These are phyloP conservation scores for Progne subis DNA, from an alignment of 2,113 vertebrate genomes.

Conservation along the genomic window DNA sequence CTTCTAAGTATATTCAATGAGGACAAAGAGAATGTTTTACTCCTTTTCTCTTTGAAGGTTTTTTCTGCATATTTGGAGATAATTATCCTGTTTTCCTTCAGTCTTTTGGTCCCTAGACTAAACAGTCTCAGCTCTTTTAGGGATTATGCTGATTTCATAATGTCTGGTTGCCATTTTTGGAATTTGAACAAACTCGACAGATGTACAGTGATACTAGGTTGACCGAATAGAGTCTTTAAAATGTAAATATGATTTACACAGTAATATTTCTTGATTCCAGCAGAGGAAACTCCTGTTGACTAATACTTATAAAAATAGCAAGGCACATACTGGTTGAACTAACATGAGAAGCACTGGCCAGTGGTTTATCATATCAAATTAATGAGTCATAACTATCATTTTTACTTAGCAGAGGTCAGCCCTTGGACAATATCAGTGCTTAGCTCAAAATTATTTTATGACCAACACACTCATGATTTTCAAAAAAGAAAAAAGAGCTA, in stretches of 20 bases:
- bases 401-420: neutral
- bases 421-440: neutral
- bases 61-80: constrained; percentile 18
- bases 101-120: constrained; percentile 21
- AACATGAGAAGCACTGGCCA: neutral
- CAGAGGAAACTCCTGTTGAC: neutral
- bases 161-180: constrained; percentile 14
- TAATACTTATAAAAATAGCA: neutral
- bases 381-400: neutral
- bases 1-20: neutral
- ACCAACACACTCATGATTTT: neutral
- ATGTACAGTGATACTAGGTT: neutral
- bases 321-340: neutral
- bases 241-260: neutral
- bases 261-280: neutral
- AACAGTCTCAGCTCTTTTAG: constrained; percentile 14
- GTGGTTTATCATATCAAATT: neutral
- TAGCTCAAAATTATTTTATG: neutral
- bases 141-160: neutral
- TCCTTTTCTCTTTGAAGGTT: neutral
- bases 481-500: neutral
- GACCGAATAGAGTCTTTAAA: neutral
- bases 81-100: constrained; percentile 6
- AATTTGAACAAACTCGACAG: neutral
- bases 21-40: neutral